phyloP scores from a whole-genome alignment of 2,888 invertebrate species.

The Ametastegia equiseti region DNA sequence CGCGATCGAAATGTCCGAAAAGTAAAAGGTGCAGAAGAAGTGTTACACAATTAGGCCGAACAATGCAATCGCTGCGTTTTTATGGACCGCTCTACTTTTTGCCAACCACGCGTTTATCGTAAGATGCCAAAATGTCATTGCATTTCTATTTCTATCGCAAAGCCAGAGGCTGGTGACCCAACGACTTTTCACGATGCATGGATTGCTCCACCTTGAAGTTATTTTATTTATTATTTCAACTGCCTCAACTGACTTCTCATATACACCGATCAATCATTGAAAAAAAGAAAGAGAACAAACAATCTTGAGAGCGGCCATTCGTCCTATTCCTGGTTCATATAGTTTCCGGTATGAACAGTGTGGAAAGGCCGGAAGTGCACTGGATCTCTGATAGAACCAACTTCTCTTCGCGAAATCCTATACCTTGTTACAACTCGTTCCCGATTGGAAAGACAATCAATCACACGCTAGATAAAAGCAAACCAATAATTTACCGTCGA shows the following conservation, averaged over 20 bases:
- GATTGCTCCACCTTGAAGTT: not conserved
- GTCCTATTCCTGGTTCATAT: not conserved
- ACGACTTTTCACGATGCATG: not conserved
- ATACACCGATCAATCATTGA: no score
- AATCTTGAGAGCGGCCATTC: not conserved
- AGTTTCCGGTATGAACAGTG: not conserved
- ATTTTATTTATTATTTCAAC: no score
- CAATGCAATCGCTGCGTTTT: conserved; percentile 3
- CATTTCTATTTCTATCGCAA: not conserved
- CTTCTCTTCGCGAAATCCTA: not conserved
- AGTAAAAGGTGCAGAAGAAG: not conserved
- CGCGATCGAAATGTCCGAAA: not conserved
- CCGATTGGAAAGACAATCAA: not conserved
- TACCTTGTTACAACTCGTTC: not conserved
- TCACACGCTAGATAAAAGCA: not conserved
- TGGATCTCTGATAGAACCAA: not conserved
- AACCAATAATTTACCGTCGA: not conserved
- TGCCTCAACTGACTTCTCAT: no score
- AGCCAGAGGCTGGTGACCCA: not conserved
- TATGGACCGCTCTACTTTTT: not conserved
- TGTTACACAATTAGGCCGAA: not conserved
- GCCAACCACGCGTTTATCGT: not conserved
- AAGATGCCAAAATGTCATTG: not conserved
- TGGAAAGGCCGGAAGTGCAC: conserved; percentile 5
- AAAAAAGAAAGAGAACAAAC: not conserved